Conservation (phyloP, 1,140 invertebrate species). For the Apis mellifera region DNA sequence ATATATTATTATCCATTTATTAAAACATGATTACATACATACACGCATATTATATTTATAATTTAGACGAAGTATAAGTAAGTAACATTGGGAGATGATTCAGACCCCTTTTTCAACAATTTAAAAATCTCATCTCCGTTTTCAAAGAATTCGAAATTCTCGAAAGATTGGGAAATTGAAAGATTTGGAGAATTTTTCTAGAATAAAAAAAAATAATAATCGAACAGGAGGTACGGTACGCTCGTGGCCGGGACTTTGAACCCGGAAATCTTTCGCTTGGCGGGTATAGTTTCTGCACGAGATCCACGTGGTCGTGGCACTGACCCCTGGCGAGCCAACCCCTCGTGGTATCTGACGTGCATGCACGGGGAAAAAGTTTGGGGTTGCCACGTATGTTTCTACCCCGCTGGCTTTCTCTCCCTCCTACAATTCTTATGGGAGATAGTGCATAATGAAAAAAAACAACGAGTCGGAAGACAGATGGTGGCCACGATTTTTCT, state of each 20-base stretch:
- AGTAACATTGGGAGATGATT: not conserved
- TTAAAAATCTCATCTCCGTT: no score
- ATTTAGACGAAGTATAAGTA: not conserved
- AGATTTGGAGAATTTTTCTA: no score
- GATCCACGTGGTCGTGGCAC: constrained; percentile 58
- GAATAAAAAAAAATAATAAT: no score
- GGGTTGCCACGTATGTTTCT: constrained; percentile 48
- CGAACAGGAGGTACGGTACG: not conserved
- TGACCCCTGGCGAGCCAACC: constrained; percentile 55
- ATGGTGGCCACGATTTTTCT: constrained; percentile 39
- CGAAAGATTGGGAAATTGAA: no score
- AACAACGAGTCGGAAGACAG: constrained; percentile 53
- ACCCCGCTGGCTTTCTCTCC: constrained; percentile 37
- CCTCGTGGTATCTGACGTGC: constrained; percentile 53
- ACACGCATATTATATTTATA: not conserved
- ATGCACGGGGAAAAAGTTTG: constrained; percentile 58
- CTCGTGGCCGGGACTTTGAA: constrained; percentile 4
- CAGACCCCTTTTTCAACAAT: not conserved
- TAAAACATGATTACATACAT: not conserved
- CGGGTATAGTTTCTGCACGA: constrained; percentile 33
- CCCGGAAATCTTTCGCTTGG: constrained; percentile 45
- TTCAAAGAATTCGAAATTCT: no score
- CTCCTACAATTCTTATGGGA: constrained; percentile 55
- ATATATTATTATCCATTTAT: not conserved
- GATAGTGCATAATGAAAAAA: constrained; percentile 47